A percentile compares a stretch with the other conserved stretches of the same genome.
Evolutionary conservation across 1,140 invertebrate genomes (phyloP).

Genomic region (Rhopalosiphum maidis): DNA sequence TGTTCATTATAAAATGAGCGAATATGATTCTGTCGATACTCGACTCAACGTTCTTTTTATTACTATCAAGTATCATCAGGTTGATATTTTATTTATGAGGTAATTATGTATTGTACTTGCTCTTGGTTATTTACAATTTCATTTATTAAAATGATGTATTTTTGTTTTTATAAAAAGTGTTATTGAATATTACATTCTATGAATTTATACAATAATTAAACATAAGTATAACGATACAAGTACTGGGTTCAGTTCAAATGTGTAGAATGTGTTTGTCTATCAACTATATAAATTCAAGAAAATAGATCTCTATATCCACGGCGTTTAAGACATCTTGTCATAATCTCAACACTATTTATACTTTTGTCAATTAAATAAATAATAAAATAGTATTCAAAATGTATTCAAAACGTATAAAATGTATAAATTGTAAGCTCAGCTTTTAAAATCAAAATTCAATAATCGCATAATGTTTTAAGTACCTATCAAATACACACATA

Average conservation of each 20-base stretch:
- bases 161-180: neutral
- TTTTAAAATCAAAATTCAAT: neutral
- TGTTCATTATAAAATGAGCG: neutral
- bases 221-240: neutral
- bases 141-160: neutral
- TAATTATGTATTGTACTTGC: neutral
- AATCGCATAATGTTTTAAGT: no score
- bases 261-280: neutral
- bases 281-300: neutral
- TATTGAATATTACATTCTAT: neutral
- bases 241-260: neutral
- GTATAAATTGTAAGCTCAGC: neutral
- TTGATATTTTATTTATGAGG: neutral
- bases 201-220: neutral
- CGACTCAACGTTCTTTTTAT: neutral
- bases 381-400: neutral
- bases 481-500: no score
- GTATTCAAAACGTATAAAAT: neutral
- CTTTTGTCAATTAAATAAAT: neutral
- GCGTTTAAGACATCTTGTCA: neutral
- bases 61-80: no score
- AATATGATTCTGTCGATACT: neutral
- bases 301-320: neutral
- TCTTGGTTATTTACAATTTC: neutral
- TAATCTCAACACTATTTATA: neutral